Percentiles rank a stretch among this genome's conserved stretches.
These are phyloP conservation scores for Bungarus multicinctus DNA, from an alignment of 2,113 vertebrate genomes.

Conservation along the genomic window DNA sequence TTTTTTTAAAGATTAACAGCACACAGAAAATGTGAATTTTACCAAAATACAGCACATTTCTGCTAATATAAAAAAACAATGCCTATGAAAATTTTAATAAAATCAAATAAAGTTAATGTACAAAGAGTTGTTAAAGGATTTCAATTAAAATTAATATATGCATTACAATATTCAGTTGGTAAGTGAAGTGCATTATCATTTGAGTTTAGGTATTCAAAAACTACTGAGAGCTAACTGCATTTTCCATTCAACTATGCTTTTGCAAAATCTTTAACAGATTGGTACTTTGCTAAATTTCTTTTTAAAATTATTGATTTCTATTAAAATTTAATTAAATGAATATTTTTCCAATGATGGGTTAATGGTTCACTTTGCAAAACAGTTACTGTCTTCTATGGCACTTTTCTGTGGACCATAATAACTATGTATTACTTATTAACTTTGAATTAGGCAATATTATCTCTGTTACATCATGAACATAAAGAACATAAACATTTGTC, in stretches of 20 bases:
- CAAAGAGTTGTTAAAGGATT: constrained; percentile 82
- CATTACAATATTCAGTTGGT: constrained; percentile 71
- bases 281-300: constrained; percentile 62
- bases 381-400: constrained; percentile 94
- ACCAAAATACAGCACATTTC: constrained; percentile 80
- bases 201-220: constrained; percentile 67
- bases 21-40: constrained; percentile 75
- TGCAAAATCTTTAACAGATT: constrained; percentile 52
- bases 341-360: constrained; percentile 69
- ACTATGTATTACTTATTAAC: constrained; percentile 67
- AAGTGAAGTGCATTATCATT: constrained; percentile 73
- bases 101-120: constrained; percentile 77
- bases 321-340: constrained; percentile 67
- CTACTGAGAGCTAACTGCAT: constrained; percentile 60
- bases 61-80: constrained; percentile 75
- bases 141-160: constrained; percentile 76
- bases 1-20: constrained; percentile 70
- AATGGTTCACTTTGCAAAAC: constrained; percentile 71
- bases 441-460: constrained; percentile 62
- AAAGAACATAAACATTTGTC: constrained; percentile 62
- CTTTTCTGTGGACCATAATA: constrained; percentile 81
- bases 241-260: constrained; percentile 41
- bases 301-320: constrained; percentile 58
- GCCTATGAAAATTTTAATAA: constrained; percentile 76
- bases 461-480: constrained; percentile 65